These are phyloP conservation scores for Hephaestus fuliginosus DNA, from an alignment of 2,797 vertebrate genomes.

Conservation along the genomic window DNA sequence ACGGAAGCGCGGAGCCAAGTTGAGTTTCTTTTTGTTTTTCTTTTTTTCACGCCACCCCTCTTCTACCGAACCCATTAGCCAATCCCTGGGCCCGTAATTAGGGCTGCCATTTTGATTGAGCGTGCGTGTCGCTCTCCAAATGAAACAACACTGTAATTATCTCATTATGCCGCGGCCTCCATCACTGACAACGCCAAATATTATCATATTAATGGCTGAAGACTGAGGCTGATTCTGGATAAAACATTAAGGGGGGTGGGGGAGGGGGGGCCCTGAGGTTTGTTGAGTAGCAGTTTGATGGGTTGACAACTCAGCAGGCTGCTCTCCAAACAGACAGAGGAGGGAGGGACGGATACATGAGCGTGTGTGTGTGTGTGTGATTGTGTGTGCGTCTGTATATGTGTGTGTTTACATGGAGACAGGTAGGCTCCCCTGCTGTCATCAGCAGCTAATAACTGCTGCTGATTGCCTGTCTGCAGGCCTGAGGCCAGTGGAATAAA, in stretches of 20 bases:
- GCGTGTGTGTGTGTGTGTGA: not conserved
- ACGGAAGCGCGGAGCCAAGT: constrained; percentile 22
- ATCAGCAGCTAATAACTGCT: constrained; percentile 65
- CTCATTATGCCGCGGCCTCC: constrained; percentile 89
- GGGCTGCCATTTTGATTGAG: constrained; percentile 96
- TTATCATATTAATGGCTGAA: constrained; percentile 85
- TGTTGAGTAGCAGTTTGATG: constrained; percentile 42
- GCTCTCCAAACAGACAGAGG: constrained; percentile 52
- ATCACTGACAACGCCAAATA: constrained; percentile 76
- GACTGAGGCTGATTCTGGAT: constrained; percentile 70
- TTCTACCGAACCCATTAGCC: constrained; percentile 94
- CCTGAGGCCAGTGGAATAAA: constrained; percentile 35
- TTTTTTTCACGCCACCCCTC: constrained; percentile 71
- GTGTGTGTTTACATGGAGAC: constrained; percentile 23
- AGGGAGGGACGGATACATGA: constrained; percentile 1
- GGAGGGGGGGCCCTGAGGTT: not conserved
- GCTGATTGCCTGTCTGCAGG: constrained; percentile 40
- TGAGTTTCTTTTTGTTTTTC: constrained; percentile 18
- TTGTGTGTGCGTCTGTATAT: constrained; percentile 13
- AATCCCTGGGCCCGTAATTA: constrained; percentile 97
- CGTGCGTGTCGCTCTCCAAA: constrained; percentile 89
- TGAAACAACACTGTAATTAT: constrained; percentile 96
- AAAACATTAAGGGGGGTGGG: constrained; percentile 23
- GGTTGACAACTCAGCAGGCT: constrained; percentile 48
- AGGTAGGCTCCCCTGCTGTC: constrained; percentile 55